Percentiles rank a stretch among this genome's conserved stretches.
Conservation (phyloP, 2,113 vertebrate genomes). For the Fregata magnificens region DNA sequence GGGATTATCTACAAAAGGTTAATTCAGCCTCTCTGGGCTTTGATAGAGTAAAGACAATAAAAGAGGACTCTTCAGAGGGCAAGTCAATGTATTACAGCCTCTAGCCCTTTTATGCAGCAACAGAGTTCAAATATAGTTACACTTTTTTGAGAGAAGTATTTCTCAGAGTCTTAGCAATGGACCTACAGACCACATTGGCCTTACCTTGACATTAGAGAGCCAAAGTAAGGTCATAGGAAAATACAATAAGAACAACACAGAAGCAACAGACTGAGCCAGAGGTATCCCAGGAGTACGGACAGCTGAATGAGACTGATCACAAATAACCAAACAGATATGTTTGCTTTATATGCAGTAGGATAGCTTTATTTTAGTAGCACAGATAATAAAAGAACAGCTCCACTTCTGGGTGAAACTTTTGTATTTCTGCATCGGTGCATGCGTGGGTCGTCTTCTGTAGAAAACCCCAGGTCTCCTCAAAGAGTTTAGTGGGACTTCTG, state of each 20-base stretch:
- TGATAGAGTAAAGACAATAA: background rate
- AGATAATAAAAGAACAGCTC: background rate
- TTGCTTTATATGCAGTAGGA: background rate
- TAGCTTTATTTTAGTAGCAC: background rate
- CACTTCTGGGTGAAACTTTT: background rate
- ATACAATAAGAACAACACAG: background rate
- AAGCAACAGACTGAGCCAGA: background rate
- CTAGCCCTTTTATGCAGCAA: background rate
- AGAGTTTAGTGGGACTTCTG: background rate
- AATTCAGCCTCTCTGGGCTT: background rate
- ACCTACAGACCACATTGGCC: background rate
- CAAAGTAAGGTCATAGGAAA: background rate
- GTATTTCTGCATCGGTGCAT: background rate
- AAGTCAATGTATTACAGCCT: background rate
- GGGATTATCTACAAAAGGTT: background rate
- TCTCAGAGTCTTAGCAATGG: background rate
- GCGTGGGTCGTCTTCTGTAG: rapidly evolving
- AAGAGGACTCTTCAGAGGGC: background rate
- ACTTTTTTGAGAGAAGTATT: background rate
- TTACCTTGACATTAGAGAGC: background rate
- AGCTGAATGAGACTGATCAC: background rate
- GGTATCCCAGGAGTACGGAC: background rate
- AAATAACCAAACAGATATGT: background rate
- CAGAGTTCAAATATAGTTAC: background rate
- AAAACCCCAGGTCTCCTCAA: background rate